Evolutionary conservation across 2,888 invertebrate species (phyloP), one percentile per base, ranked within the genome.

Genomic region (Disparrhopalites patrizii): DNA sequence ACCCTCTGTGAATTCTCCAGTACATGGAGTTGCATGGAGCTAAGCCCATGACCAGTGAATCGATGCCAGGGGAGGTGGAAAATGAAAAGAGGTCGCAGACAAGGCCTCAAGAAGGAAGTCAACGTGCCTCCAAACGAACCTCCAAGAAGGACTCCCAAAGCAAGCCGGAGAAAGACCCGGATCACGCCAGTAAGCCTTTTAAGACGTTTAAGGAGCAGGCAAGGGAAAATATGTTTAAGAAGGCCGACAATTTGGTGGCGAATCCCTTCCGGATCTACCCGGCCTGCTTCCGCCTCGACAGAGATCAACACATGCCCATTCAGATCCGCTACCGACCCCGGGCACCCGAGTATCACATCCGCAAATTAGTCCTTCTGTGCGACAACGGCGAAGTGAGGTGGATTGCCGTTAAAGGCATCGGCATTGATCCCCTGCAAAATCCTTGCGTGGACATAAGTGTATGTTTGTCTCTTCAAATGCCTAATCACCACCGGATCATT

Each of bases 381-480:
- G 73, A 73, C 47, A 72, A 70, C 65, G 71, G 70, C 20, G 70
- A 73, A 55, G 67, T 70, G 27, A 63, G 73, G 5, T 73, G 71
- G 71, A 58, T 71, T 31, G 68, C 68, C 4, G 64, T 71, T 4
- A 65, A 65, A 62, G 73, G 73, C 13, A 47, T 68, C 15, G 70
- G 70, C 10, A 58, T 71, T 30, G 73, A 69, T 23, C 47, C 43
- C 1, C n/a, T 20, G 2, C 55, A 56, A 63, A 31, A 25, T 28
- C 52, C 38, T 8, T 25, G 50, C 10, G 25, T 40, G 2, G 27
- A 33, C n/a, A 43, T 62, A 3, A 13, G 52, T 4, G 54, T 57
- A 40, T 33, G 18, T n/a, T n/a, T n/a, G n/a, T n/a, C n/a, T n/a
- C n/a, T n/a, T n/a, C n/a, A n/a, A n/a, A n/a, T n/a, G n/a, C n/a